phyloP scores from a whole-genome alignment of 2,797 vertebrate genomes.

The Acrocephalus scirpaceus region DNA sequence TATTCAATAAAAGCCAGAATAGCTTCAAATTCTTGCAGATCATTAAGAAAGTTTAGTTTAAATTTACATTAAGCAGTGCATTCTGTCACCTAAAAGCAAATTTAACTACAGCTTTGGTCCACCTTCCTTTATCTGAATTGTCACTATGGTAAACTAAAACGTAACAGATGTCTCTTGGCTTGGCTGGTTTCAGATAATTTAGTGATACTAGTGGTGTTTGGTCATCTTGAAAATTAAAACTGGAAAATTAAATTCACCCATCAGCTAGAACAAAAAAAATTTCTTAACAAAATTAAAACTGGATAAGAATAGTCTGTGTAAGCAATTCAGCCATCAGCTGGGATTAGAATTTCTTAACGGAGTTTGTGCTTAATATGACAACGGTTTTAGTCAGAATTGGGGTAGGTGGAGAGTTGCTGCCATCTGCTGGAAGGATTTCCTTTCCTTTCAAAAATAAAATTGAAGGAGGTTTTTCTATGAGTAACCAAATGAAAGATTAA shows the following conservation, averaged over 20 bases:
- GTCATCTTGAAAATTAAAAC: neutral
- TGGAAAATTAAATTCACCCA: neutral
- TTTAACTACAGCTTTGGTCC: neutral
- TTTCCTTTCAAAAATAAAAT: neutral
- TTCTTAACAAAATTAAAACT: neutral
- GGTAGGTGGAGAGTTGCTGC: conserved; percentile 43
- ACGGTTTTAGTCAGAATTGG: neutral
- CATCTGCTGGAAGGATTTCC: conserved; percentile 53
- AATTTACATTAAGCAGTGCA: neutral
- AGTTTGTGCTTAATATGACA: neutral
- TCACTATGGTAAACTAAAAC: neutral
- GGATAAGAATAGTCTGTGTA: neutral
- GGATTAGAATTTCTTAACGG: neutral
- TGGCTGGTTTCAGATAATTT: neutral
- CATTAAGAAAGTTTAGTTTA: neutral
- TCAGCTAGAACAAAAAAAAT: neutral
- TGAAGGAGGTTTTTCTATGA: rapidly evolving
- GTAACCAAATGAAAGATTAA: neutral
- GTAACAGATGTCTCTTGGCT: neutral
- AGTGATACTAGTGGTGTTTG: neutral
- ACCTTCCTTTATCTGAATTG: neutral
- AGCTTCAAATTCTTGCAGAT: neutral
- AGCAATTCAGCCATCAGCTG: neutral
- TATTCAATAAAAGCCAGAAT: neutral
- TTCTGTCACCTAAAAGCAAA: neutral